phyloP scores from a whole-genome alignment of 2,797 vertebrate genomes.

The Lacerta agilis region DNA sequence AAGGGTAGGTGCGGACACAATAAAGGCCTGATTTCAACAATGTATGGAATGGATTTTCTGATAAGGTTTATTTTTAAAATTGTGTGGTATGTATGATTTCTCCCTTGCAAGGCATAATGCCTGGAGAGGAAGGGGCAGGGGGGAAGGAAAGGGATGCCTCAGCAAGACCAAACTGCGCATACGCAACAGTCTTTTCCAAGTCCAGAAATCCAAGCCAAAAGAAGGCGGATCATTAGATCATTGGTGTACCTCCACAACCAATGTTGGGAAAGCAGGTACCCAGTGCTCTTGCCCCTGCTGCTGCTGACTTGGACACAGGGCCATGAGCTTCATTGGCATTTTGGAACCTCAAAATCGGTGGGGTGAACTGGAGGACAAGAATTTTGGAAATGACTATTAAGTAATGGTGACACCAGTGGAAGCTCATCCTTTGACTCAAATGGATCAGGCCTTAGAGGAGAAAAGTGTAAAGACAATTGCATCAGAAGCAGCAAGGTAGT shows the following conservation, averaged over 20 bases:
- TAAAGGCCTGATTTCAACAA: too few species aligned
- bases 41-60: background rate
- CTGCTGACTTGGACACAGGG: too few species aligned
- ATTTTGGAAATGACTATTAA: background rate
- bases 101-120: background rate
- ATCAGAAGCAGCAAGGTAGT: constrained; percentile 18
- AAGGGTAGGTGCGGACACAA: too few species aligned
- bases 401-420: background rate
- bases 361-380: background rate
- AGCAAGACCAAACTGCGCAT: background rate
- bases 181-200: background rate
- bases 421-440: constrained; percentile 6
- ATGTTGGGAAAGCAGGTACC: too few species aligned
- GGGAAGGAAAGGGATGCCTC: background rate
- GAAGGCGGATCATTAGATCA: background rate
- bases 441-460: constrained; percentile 7
- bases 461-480: constrained; percentile 27
- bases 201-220: constrained; percentile 37
- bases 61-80: background rate
- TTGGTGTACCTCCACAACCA: background rate
- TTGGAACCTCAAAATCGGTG: background rate
- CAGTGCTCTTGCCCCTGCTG: too few species aligned
- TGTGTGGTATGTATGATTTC: background rate
- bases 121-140: background rate
- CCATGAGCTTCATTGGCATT: background rate